These are phyloP conservation scores for Morone chrysops DNA, from an alignment of 2,113 vertebrate species.

Conservation along the genomic window DNA sequence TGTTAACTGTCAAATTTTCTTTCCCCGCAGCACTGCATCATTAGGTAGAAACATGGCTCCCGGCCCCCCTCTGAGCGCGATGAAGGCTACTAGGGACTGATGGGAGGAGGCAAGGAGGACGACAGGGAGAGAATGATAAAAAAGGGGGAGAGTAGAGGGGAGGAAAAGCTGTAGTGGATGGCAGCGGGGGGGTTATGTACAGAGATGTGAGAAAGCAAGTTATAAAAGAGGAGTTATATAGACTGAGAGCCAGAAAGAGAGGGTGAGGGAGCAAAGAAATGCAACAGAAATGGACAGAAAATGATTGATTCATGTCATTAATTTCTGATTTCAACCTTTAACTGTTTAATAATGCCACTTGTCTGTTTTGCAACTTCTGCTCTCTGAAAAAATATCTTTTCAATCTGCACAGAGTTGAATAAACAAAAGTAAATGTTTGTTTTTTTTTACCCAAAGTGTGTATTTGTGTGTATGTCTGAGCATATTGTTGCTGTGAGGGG, in stretches of 20 bases:
- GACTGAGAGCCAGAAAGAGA: not conserved
- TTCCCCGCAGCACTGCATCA: slow-evolving; percentile 69
- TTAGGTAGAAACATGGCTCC: slow-evolving; percentile 71
- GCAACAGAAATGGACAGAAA: not conserved
- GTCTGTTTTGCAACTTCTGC: slow-evolving; percentile 9
- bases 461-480: not conserved
- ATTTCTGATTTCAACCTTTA: slow-evolving; percentile 30
- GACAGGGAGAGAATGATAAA: slow-evolving; percentile 45
- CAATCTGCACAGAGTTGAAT: not conserved
- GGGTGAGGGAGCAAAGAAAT: not conserved
- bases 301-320: slow-evolving; percentile 19
- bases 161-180: slow-evolving; percentile 49
- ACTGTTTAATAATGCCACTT: slow-evolving; percentile 26
- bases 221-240: slow-evolving; percentile 17
- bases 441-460: not conserved
- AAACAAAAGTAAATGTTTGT: not conserved
- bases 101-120: slow-evolving; percentile 41
- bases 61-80: slow-evolving; percentile 58
- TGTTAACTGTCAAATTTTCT: slow-evolving; percentile 68
- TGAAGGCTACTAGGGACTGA: slow-evolving; percentile 59
- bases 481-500: not conserved
- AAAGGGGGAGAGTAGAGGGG: slow-evolving; percentile 34
- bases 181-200: slow-evolving; percentile 47
- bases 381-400: not conserved
- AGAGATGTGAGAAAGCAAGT: slow-evolving; percentile 37